A percentile compares a stretch with the other conserved stretches of the same genome.
These are phyloP conservation scores for Planiliza haematocheilus DNA, from an alignment of 2,113 vertebrate species.

Conservation along the genomic window DNA sequence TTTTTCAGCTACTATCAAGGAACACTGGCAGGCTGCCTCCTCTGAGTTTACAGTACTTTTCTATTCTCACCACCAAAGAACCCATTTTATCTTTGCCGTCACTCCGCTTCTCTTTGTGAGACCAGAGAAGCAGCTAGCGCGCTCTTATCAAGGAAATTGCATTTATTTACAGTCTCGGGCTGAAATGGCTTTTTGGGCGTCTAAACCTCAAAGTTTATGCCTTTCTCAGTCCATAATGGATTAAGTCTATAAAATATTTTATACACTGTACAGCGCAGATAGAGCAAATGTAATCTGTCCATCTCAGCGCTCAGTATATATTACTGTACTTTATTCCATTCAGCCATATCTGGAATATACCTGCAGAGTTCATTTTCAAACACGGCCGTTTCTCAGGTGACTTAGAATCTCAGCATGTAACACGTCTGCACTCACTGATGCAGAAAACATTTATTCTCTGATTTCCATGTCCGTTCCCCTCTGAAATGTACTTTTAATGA, in stretches of 20 bases:
- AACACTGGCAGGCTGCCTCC: slow-evolving; percentile 70
- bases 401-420: slow-evolving; percentile 13
- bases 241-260: slow-evolving; percentile 32
- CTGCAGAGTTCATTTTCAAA: slow-evolving; percentile 8
- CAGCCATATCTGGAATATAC: neutral
- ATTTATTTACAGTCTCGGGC: slow-evolving; percentile 65
- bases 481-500: slow-evolving; percentile 38
- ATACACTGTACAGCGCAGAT: slow-evolving; percentile 13
- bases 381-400: slow-evolving; percentile 17
- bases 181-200: slow-evolving; percentile 53
- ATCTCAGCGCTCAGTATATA: neutral
- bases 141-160: slow-evolving; percentile 67
- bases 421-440: neutral
- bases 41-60: slow-evolving; percentile 69
- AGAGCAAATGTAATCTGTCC: slow-evolving; percentile 29
- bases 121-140: slow-evolving; percentile 54
- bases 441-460: neutral
- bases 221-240: slow-evolving; percentile 20
- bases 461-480: neutral
- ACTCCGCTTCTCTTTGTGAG: slow-evolving; percentile 66
- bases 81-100: slow-evolving; percentile 77
- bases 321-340: neutral
- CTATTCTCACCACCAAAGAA: slow-evolving; percentile 70
- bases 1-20: slow-evolving; percentile 58
- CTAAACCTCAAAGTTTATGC: slow-evolving; percentile 56